Conservation (phyloP, 1,140 invertebrate genomes). For the Triops cancriformis region DNA sequence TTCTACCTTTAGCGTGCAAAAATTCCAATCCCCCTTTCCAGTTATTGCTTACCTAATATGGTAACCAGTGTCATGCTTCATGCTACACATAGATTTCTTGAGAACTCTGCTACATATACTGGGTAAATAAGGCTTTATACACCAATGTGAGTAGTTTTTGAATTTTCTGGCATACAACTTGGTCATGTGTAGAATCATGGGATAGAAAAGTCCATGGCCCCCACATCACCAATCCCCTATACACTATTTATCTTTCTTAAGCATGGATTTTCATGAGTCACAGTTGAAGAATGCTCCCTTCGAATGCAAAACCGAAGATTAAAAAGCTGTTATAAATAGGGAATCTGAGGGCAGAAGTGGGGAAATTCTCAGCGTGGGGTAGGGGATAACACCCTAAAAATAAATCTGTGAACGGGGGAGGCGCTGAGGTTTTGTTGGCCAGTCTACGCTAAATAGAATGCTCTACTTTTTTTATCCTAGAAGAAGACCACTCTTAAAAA, state of each 20-base stretch:
- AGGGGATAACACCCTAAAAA: background rate
- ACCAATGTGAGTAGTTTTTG: too few species aligned
- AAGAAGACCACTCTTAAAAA: background rate
- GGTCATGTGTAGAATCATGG: too few species aligned
- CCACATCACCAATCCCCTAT: too few species aligned
- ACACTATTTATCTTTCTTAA: too few species aligned
- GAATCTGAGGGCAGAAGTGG: background rate
- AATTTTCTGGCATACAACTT: too few species aligned
- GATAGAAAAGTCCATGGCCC: too few species aligned
- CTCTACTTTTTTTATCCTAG: background rate
- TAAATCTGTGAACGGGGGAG: background rate
- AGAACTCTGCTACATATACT: background rate
- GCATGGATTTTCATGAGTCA: background rate
- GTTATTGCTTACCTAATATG: constrained; percentile 8
- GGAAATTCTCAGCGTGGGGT: background rate
- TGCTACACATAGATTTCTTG: background rate
- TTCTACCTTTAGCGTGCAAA: background rate
- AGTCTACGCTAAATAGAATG: background rate
- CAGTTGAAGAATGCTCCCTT: background rate
- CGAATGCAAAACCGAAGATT: background rate
- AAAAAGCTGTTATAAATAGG: constrained; percentile 6
- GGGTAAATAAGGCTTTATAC: background rate
- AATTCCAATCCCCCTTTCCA: constrained; percentile 9
- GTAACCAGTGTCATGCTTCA: background rate
- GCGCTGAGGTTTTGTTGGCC: background rate